Evolutionary conservation across 2,888 invertebrate genomes (phyloP), one percentile per base, ranked within the genome.

Genomic region (Junonia oenone): DNA sequence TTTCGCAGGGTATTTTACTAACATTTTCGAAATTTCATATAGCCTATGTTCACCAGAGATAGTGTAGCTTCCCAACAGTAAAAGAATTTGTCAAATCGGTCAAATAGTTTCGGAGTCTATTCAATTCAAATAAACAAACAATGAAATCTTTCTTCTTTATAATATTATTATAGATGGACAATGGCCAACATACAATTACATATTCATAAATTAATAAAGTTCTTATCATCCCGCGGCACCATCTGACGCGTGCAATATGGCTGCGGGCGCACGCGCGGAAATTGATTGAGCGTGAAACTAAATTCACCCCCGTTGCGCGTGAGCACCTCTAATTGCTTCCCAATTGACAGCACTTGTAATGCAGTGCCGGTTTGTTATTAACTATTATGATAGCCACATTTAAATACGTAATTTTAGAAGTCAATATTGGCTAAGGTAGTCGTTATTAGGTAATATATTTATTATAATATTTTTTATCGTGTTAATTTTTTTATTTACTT

Each of bases 171-270:
- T 37, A 15, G 9, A 17, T 38, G 15, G 9, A 38, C 11, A 9
- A 38, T 35, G 13, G 35, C 19, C 31, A 13, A 31, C 11, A 54
- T 40, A 47, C 40, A 43, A 56, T 53, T 50, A 56, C 45, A 43
- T 56, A 77, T 77, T 76, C 71, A 74, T 61, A 74, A 75, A 76
- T 73, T 74, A 76, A 68, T 67, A 47, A 51, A 46, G 69, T 63
- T 72, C 68, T 71, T 73, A 79, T 75, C 76, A 68, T 60, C 60
- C 56, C 46, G 55, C 58, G 59, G 65, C 62, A 75, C 81, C 88
- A 88, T 83, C 80, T 88, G 89, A 85, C 89, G 88, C 84, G 88
- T 86, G 87, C 89, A 89, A 87, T 89, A 88, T 90, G 89, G 86
- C 83, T 86, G 81, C 83, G 87, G 87, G 86, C 71, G 59, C 86